Evolutionary conservation across 2,888 invertebrate species (phyloP), one percentile per base, ranked within the genome.

Genomic region (Xylocampa areola): DNA sequence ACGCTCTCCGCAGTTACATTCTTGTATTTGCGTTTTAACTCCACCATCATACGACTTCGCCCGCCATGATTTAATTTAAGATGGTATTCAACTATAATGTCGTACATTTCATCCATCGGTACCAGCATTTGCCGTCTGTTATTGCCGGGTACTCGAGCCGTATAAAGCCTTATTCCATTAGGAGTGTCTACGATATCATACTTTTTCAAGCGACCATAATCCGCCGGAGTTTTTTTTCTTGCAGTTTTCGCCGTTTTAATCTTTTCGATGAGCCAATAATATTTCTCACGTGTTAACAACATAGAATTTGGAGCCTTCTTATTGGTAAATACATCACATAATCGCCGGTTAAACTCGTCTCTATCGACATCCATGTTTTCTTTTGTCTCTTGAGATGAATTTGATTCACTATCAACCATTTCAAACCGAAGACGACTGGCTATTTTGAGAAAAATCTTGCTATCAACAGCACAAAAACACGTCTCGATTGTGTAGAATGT

Each of bases 1-100:
- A 87, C 77, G 57, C 80, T 75, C 58, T 86, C 79, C 2, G 85
- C 70, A 1, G 87, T 89, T 2, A 89, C 72, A 52, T 89, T 88
- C 58, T 77, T 85, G 61, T 85, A 88, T 49, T 77, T 79, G 3
- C 76, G 77, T 54, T 88, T 88, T 30, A 88, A 59, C 7, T 76
- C 80, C 1, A 63, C 16, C 83, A 84, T 81, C 77, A 88, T 79
- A 11, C 84, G 80, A 33, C 76, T 76, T 60, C 87, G 77, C 0
- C 88, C 88, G 1, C 80, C 86, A 27, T 89, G 87, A 47, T 83
- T 85, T 48, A 84, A 66, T 57, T 79, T 81, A 5, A 85, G 11
- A 55, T 89, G 89, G 48, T 73, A 80, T 4, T 81, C 76, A 0
- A 74, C 72, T 67, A 89, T 79, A 27, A 88, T 82, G n/a, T 87